These are phyloP conservation scores for Octodon degus DNA, from an alignment of 2,113 vertebrate species.

Conservation along the genomic window DNA sequence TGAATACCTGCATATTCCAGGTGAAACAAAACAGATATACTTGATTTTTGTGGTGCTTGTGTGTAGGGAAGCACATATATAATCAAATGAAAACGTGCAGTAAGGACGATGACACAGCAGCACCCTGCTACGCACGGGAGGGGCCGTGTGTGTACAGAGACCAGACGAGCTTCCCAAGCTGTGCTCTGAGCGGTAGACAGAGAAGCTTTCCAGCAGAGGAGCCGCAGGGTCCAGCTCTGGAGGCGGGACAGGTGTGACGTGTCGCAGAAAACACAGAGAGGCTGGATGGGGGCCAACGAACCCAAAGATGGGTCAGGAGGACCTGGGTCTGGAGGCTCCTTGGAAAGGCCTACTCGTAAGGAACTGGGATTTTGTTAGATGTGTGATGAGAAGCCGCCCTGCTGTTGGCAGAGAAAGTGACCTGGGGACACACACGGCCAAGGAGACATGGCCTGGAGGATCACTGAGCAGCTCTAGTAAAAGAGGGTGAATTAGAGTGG, in stretches of 20 bases:
- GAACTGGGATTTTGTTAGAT: background rate
- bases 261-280: background rate
- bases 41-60: background rate
- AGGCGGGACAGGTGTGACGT: rapidly evolving
- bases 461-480: no score
- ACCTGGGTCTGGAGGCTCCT: background rate
- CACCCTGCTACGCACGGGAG: background rate
- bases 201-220: background rate
- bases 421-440: background rate
- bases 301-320: no score
- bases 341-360: background rate
- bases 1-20: background rate
- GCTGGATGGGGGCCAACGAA: background rate
- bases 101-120: background rate
- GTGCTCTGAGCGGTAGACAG: background rate
- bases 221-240: background rate
- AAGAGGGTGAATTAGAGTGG: background rate
- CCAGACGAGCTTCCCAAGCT: background rate
- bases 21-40: background rate
- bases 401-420: background rate
- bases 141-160: background rate
- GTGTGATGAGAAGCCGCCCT: background rate
- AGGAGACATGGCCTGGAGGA: background rate
- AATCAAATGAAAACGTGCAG: background rate
- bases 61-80: background rate